Evolutionary conservation across 2,797 vertebrate species (phyloP).

Genomic region (Clarias pachynema): DNA sequence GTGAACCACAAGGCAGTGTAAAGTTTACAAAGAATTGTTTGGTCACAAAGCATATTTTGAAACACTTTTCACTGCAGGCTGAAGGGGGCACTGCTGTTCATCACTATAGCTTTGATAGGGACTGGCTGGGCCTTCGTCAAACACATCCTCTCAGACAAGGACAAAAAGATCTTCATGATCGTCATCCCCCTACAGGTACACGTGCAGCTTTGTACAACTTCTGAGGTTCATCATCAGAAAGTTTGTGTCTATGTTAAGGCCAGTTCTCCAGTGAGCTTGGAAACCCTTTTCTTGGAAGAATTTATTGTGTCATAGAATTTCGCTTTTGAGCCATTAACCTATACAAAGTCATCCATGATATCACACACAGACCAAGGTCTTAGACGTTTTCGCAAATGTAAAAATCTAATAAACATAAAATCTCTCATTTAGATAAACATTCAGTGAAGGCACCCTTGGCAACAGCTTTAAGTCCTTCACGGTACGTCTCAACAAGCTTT

Average conservation of each 20-base stretch:
- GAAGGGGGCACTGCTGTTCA: conserved; percentile 86
- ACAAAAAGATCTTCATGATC: conserved; percentile 91
- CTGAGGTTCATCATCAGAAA: background rate
- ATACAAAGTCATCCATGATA: background rate
- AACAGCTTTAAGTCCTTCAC: background rate
- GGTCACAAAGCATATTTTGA: background rate
- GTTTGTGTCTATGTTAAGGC: background rate
- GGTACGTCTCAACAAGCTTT: background rate
- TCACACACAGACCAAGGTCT: background rate
- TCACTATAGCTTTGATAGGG: conserved; percentile 85
- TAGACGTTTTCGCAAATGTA: background rate
- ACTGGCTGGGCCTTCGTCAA: conserved; percentile 91
- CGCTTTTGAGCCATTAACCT: background rate
- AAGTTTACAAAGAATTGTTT: background rate
- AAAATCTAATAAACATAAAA: background rate
- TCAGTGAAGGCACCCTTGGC: background rate
- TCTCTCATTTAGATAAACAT: background rate
- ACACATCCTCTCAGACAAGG: conserved; percentile 87
- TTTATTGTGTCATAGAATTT: background rate
- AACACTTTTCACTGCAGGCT: conserved; percentile 65
- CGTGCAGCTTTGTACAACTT: background rate
- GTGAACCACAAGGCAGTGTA: too few species aligned
- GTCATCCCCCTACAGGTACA: conserved; percentile 86
- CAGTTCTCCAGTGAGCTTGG: background rate
- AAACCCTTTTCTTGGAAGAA: background rate